Conservation (phyloP, 2,888 invertebrate species). For the Diaphora mendica region DNA sequence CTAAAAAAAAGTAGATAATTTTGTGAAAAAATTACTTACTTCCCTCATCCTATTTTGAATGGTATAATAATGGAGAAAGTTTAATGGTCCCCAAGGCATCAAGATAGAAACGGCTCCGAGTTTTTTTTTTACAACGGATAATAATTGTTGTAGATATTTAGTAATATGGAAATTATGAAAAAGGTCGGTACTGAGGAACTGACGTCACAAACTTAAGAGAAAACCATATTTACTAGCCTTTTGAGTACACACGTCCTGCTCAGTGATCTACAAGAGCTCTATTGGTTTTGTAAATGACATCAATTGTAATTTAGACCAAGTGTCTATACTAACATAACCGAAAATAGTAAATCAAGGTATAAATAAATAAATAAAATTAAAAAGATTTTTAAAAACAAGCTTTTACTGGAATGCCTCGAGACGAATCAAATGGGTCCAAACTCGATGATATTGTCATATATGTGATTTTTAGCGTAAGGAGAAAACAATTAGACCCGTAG, state of each 20-base stretch:
- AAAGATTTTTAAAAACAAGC: too few species aligned
- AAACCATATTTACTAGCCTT: not conserved
- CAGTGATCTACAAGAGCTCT: not conserved
- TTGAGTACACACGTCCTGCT: not conserved
- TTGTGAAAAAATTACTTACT: conserved; percentile 5
- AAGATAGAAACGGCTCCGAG: not conserved
- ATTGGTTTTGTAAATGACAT: not conserved
- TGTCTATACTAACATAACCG: not conserved
- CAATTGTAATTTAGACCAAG: too few species aligned
- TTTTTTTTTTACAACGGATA: not conserved
- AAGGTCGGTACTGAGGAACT: not conserved
- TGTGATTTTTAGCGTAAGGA: too few species aligned
- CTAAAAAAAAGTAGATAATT: conserved; percentile 4
- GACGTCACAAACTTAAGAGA: not conserved
- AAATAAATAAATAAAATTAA: too few species aligned
- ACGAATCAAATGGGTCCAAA: too few species aligned
- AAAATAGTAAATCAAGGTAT: not conserved
- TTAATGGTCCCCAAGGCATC: not conserved
- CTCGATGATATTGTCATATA: too few species aligned
- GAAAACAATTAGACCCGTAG: too few species aligned
- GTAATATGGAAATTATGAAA: not conserved
- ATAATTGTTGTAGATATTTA: not conserved
- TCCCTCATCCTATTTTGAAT: not conserved
- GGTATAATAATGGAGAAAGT: conserved; percentile 2
- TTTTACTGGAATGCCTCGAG: too few species aligned